Conservation (phyloP, 2,888 invertebrate species). For the Tipula helvola region DNA sequence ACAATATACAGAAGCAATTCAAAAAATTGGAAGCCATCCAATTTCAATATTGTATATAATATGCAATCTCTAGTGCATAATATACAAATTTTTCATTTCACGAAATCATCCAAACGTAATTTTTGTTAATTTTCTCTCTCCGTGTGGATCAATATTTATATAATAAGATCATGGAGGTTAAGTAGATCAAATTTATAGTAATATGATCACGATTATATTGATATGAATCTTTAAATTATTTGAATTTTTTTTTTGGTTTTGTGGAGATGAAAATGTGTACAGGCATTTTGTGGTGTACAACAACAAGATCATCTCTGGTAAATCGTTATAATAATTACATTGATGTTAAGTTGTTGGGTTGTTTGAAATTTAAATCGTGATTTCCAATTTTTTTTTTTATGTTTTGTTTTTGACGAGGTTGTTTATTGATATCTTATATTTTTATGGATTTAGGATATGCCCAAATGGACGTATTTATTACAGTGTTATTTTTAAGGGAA, state of each 20-base stretch:
- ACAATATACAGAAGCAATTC: not conserved
- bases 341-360: not conserved
- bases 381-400: not conserved
- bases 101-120: not conserved
- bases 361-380: not conserved
- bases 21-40: not conserved
- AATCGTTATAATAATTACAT: not conserved
- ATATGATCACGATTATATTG: not conserved
- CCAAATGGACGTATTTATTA: not conserved
- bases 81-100: not conserved
- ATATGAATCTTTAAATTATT: not conserved
- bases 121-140: not conserved
- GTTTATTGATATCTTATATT: not conserved
- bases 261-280: not conserved
- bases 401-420: not conserved
- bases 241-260: not conserved
- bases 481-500: not conserved
- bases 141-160: not conserved
- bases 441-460: not conserved
- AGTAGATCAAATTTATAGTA: not conserved
- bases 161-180: not conserved
- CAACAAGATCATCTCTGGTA: not conserved
- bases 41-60: not conserved
- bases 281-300: not conserved
- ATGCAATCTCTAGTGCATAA: not conserved